Evolutionary conservation across 2,113 vertebrate species (phyloP).

Genomic region (Pantherophis guttatus): DNA sequence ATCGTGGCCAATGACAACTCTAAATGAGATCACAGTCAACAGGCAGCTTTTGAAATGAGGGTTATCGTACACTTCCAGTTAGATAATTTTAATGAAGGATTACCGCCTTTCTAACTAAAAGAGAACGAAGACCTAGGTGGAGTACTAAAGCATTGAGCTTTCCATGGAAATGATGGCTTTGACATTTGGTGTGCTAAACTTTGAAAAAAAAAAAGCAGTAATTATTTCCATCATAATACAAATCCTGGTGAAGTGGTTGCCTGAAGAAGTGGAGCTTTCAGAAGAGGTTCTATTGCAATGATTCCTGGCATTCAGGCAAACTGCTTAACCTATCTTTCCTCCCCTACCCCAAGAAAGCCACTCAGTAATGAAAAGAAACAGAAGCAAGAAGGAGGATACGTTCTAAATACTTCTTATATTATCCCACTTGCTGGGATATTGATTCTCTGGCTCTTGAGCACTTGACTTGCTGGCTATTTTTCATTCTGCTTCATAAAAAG

Average conservation of each 20-base stretch:
- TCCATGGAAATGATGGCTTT: neutral
- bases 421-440: constrained; percentile 40
- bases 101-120: neutral
- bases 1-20: neutral
- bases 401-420: constrained; percentile 42
- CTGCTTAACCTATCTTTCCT: constrained; percentile 50
- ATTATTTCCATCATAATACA: constrained; percentile 25
- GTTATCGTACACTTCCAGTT: neutral
- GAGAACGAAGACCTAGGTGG: neutral
- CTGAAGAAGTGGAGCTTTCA: constrained; percentile 40
- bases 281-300: neutral
- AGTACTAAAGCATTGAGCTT: neutral
- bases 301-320: constrained; percentile 54
- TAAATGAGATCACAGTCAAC: neutral
- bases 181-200: neutral
- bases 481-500: constrained; percentile 39
- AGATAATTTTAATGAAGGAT: neutral
- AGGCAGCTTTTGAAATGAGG: neutral
- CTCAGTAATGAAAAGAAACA: constrained; percentile 49
- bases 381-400: constrained; percentile 39
- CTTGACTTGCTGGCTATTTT: constrained; percentile 46
- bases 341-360: constrained; percentile 8
- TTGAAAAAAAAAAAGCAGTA: constrained; percentile 33
- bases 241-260: neutral
- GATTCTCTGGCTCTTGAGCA: constrained; percentile 42